phyloP scores from a whole-genome alignment of 2,888 invertebrate species.

The Stenurella melanura region DNA sequence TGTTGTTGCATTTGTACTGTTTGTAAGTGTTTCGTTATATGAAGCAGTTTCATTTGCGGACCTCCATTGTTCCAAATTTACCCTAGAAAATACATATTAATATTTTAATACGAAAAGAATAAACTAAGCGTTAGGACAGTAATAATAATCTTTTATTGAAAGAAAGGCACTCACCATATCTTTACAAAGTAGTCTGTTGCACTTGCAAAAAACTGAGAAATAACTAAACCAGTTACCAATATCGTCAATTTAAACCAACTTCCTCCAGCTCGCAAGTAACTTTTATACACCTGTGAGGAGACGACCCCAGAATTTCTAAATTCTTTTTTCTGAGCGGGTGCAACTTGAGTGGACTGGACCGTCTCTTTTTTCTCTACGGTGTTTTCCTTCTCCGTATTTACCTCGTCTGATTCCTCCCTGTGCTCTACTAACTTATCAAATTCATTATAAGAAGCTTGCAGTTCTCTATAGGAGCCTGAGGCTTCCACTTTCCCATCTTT shows the following conservation, averaged over 20 bases:
- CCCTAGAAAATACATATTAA: constrained; percentile 49
- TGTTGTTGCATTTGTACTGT: neutral
- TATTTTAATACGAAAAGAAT: neutral
- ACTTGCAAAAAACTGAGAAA: constrained; percentile 76
- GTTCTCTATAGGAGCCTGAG: neutral
- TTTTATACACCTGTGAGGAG: constrained; percentile 76
- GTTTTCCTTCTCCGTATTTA: neutral
- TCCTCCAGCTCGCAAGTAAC: constrained; percentile 84
- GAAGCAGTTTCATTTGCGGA: constrained; percentile 74
- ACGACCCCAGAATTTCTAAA: constrained; percentile 78
- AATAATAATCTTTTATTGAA: neutral
- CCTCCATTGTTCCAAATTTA: constrained; percentile 71
- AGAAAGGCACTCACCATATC: constrained; percentile 77
- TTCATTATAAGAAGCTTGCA: neutral
- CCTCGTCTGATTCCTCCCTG: neutral
- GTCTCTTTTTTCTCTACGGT: neutral
- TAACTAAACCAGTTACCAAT: constrained; percentile 74
- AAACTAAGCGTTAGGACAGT: neutral
- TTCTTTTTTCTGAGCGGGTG: constrained; percentile 74
- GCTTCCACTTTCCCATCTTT: neutral
- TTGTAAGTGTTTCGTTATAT: neutral
- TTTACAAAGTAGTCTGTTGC: constrained; percentile 87
- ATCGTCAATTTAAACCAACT: constrained; percentile 71
- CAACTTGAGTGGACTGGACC: neutral
- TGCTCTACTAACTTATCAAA: neutral